A percentile compares a stretch with the other conserved stretches of the same genome.
Conservation (phyloP, 2,888 invertebrate genomes). For the Bhutanitis thaidina region DNA sequence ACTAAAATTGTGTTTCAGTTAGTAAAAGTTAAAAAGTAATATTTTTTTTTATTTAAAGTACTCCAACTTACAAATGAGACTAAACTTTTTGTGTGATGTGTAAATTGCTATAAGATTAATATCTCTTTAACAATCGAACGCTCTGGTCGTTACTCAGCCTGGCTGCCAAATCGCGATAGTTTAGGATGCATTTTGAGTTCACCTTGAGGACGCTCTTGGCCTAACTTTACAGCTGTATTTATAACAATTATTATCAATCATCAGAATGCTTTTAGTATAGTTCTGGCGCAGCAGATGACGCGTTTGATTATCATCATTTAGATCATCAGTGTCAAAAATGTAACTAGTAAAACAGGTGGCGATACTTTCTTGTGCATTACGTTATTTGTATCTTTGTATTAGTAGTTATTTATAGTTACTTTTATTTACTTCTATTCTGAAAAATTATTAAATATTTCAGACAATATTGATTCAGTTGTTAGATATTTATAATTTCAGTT, state of each 20-base stretch:
- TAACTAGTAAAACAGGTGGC: constrained; percentile 35
- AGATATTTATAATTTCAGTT: too few relatives aligned
- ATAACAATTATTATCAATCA: constrained; percentile 65
- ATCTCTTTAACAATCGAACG: constrained; percentile 41
- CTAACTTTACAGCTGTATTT: constrained; percentile 59
- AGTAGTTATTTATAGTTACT: too few relatives aligned
- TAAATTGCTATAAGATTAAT: constrained; percentile 33
- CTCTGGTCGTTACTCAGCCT: constrained; percentile 43
- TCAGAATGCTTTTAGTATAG: constrained; percentile 27
- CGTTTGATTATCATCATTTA: constrained; percentile 43
- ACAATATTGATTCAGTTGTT: too few relatives aligned
- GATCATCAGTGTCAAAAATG: constrained; percentile 35
- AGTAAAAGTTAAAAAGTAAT: too few relatives aligned
- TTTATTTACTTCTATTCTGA: too few relatives aligned
- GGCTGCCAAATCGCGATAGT: constrained; percentile 53
- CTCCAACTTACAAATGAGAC: too few relatives aligned
- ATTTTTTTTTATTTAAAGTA: too few relatives aligned
- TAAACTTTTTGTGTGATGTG: background rate
- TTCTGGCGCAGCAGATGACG: constrained; percentile 35
- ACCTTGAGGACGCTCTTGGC: constrained; percentile 53
- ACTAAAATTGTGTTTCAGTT: too few relatives aligned
- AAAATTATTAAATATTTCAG: too few relatives aligned
- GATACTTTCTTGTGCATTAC: background rate
- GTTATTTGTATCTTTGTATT: too few relatives aligned
- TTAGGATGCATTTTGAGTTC: constrained; percentile 62